phyloP scores from a whole-genome alignment of 2,888 invertebrate species.

The Heliconius charithonia region DNA sequence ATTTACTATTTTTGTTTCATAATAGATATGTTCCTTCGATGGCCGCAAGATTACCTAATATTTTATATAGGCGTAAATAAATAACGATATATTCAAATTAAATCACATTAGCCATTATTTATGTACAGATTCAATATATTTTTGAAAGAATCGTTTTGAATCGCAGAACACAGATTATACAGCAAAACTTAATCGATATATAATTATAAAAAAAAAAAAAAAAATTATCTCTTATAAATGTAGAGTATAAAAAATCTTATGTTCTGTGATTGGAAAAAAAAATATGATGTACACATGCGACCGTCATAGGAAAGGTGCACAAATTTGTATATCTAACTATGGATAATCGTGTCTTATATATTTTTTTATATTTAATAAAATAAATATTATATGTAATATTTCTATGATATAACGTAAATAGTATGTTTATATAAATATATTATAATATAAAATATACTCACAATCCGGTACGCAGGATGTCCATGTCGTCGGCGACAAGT shows the following conservation, averaged over 20 bases:
- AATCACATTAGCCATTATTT: not conserved
- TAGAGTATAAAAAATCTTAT: not conserved
- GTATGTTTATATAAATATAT: not conserved
- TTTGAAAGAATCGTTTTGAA: not conserved
- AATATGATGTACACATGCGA: constrained; percentile 7
- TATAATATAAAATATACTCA: constrained; percentile 59
- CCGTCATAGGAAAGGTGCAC: constrained; percentile 3
- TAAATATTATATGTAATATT: not conserved
- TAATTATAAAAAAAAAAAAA: not conserved
- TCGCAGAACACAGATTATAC: not conserved
- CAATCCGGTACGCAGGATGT: constrained; percentile 62
- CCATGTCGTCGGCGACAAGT: constrained; percentile 64
- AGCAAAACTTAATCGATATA: not conserved
- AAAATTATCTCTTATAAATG: not conserved
- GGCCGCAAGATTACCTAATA: not conserved
- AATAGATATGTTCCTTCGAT: constrained; percentile 25
- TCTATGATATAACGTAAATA: not conserved
- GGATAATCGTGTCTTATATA: not conserved
- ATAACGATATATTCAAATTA: not conserved
- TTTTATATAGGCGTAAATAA: not conserved
- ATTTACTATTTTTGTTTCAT: not conserved
- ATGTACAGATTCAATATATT: not conserved
- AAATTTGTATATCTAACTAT: not conserved
- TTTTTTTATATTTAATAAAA: not conserved
- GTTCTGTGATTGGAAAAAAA: not conserved